phyloP scores from a whole-genome alignment of 2,888 invertebrate species.

The Pammene aurita region DNA sequence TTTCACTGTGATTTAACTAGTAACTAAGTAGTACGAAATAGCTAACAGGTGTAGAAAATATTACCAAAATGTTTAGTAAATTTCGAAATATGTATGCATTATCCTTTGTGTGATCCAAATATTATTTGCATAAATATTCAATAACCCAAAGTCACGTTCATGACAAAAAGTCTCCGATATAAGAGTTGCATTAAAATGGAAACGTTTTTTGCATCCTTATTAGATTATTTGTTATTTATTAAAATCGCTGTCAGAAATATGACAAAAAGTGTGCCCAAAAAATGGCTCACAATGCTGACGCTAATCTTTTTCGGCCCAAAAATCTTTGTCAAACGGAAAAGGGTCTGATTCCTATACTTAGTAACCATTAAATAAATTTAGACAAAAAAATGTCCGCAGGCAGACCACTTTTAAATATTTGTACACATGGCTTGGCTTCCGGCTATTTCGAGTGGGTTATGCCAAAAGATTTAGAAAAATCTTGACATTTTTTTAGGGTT shows the following conservation, averaged over 20 bases:
- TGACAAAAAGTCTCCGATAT: slow-evolving; percentile 51
- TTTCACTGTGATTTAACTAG: too few relatives aligned
- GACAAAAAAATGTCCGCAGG: slow-evolving; percentile 69
- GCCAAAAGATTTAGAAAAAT: slow-evolving; percentile 70
- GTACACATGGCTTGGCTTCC: slow-evolving; percentile 82
- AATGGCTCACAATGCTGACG: slow-evolving; percentile 73
- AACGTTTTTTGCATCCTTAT: slow-evolving; percentile 60
- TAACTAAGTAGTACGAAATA: neutral
- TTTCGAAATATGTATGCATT: neutral
- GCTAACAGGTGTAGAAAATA: neutral
- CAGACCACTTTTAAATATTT: slow-evolving; percentile 80
- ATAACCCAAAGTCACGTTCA: slow-evolving; percentile 42
- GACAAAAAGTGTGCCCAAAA: slow-evolving; percentile 69
- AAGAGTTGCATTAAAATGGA: slow-evolving; percentile 65
- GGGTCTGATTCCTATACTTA: slow-evolving; percentile 74
- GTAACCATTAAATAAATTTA: slow-evolving; percentile 81
- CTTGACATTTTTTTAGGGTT: slow-evolving; percentile 56
- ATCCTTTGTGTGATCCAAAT: slow-evolving; percentile 9
- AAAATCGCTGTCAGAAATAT: slow-evolving; percentile 70
- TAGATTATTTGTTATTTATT: slow-evolving; percentile 78
- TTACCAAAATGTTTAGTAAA: too few relatives aligned
- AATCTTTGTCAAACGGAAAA: slow-evolving; percentile 73
- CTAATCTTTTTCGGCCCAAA: slow-evolving; percentile 75
- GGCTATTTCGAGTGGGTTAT: slow-evolving; percentile 81
- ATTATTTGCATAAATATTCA: slow-evolving; percentile 38